Conservation (phyloP, 2,113 vertebrate species). For the Pygoscelis adeliae region DNA sequence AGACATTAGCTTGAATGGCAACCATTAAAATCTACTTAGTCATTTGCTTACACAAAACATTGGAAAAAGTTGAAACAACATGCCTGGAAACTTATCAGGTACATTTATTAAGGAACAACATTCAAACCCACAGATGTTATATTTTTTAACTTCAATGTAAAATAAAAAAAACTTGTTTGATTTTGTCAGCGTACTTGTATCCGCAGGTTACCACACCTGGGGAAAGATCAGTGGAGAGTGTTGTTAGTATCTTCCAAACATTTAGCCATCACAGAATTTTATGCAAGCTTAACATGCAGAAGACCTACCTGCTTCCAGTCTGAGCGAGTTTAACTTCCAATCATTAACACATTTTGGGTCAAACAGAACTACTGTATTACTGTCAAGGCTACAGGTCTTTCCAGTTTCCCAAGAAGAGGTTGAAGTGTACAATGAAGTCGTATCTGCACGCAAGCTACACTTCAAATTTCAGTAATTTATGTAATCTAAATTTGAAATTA, state of each 20-base stretch:
- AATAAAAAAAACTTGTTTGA: neutral
- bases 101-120: constrained; percentile 4
- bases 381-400: neutral
- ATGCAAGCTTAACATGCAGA: neutral
- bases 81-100: neutral
- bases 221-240: neutral
- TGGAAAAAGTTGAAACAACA: neutral
- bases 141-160: neutral
- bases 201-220: constrained; percentile 7
- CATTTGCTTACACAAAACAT: neutral
- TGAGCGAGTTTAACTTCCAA: neutral
- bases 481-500: neutral
- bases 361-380: neutral
- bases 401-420: neutral
- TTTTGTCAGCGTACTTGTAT: neutral
- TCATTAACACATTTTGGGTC: neutral
- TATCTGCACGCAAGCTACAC: neutral
- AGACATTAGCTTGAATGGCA: neutral
- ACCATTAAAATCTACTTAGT: neutral
- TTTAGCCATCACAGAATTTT: neutral
- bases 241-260: neutral
- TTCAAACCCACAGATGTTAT: neutral
- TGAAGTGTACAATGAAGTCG: neutral
- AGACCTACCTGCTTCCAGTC: neutral
- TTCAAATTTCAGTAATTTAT: neutral